A percentile compares a stretch with the other conserved stretches of the same genome.
These are phyloP conservation scores for Graphium colonna DNA, from an alignment of 2,888 invertebrate species.

Conservation along the genomic window DNA sequence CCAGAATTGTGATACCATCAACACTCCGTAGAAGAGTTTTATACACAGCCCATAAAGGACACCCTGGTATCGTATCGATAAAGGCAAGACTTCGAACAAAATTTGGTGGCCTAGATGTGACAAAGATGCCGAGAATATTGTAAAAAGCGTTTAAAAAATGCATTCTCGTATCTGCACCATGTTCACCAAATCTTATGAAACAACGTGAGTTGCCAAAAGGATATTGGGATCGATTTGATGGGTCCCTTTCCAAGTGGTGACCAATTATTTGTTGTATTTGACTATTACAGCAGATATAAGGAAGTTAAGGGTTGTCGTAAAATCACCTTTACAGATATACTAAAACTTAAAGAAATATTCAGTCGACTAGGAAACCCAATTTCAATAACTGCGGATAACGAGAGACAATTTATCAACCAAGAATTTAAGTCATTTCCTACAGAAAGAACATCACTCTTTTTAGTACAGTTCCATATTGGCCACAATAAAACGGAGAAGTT, in stretches of 20 bases:
- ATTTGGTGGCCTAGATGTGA: conserved; percentile 31
- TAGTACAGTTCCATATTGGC: too few species aligned
- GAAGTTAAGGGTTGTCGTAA: conserved; percentile 1
- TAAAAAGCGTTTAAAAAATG: conserved; percentile 31
- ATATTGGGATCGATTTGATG: conserved; percentile 28
- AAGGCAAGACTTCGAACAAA: conserved; percentile 6
- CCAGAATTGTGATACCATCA: too few species aligned
- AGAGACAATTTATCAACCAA: too few species aligned
- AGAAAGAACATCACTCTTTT: too few species aligned
- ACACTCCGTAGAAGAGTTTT: conserved; percentile 22
- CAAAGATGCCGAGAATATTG: too few species aligned
- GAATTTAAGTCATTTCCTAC: too few species aligned
- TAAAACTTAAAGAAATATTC: too few species aligned
- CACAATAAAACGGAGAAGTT: too few species aligned
- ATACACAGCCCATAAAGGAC: conserved; percentile 34
- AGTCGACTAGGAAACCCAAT: too few species aligned
- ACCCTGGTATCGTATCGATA: conserved; percentile 24
- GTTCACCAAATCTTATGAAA: conserved; percentile 26
- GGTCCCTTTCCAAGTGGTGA: conserved; percentile 28
- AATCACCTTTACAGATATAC: too few species aligned
- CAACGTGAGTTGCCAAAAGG: conserved; percentile 23
- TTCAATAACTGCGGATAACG: too few species aligned
- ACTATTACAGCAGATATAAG: conserved; percentile 30
- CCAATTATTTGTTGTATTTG: conserved; percentile 28
- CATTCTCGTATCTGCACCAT: conserved; percentile 24